phyloP scores from a whole-genome alignment of 2,113 vertebrate genomes.

The Tachysurus fulvidraco region DNA sequence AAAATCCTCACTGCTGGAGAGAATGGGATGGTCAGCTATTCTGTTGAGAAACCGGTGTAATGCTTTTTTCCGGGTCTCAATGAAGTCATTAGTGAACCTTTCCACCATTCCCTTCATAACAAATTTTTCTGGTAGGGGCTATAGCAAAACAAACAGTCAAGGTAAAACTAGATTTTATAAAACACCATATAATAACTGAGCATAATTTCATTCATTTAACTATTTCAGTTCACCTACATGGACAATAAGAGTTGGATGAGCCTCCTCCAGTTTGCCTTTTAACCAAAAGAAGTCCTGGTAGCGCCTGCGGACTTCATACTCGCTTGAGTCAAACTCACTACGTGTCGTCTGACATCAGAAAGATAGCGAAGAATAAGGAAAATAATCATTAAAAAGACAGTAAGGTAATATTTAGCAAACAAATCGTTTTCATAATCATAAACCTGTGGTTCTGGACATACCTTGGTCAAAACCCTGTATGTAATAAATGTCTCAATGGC shows the following conservation, averaged over 20 bases:
- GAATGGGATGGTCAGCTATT: conserved; percentile 87
- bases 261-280: conserved; percentile 86
- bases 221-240: conserved; percentile 77
- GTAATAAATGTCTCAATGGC: conserved; percentile 96
- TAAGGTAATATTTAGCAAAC: background rate
- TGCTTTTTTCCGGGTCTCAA: conserved; percentile 88
- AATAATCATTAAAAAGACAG: background rate
- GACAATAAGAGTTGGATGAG: conserved; percentile 88
- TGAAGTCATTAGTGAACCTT: conserved; percentile 91
- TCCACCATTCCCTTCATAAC: conserved; percentile 96
- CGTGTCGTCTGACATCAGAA: conserved; percentile 83
- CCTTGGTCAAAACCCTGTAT: conserved; percentile 90
- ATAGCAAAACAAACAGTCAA: conserved; percentile 38
- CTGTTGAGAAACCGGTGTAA: conserved; percentile 89
- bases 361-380: background rate
- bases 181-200: background rate
- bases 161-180: background rate
- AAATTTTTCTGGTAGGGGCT: conserved; percentile 97
- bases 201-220: background rate
- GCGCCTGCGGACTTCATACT: conserved; percentile 89
- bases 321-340: conserved; percentile 90
- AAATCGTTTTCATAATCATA: background rate
- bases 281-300: conserved; percentile 98
- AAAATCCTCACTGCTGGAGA: conserved; percentile 88
- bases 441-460: conserved; percentile 56